These are phyloP conservation scores for Heliconius melpomene DNA, from an alignment of 1,140 invertebrate genomes.

Conservation along the genomic window DNA sequence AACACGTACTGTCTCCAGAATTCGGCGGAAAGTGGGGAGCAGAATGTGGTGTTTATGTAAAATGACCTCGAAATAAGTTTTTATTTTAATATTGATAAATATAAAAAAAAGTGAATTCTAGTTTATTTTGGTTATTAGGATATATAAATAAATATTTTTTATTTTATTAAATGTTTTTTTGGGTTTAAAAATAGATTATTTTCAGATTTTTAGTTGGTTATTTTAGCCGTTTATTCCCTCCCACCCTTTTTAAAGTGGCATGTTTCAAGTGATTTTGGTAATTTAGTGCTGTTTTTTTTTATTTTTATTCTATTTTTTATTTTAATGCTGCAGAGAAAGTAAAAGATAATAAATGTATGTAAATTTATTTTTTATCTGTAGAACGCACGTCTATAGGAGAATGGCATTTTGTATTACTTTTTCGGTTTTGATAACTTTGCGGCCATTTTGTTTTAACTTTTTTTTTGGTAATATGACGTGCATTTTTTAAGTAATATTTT, in stretches of 20 bases:
- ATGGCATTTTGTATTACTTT: conserved; percentile 54
- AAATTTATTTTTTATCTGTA: conserved; percentile 38
- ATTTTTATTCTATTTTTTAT: conserved; percentile 38
- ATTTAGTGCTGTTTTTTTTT: conserved; percentile 37
- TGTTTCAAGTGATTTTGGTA: conserved; percentile 40
- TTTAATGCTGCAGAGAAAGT: conserved; percentile 73
- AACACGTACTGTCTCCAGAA: too few relatives aligned
- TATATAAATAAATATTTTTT: neutral
- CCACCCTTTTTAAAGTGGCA: conserved; percentile 48
- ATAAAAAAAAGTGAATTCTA: too few relatives aligned
- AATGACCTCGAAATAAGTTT: too few relatives aligned
- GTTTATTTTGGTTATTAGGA: too few relatives aligned
- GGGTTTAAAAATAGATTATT: conserved; percentile 42
- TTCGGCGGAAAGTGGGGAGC: too few relatives aligned
- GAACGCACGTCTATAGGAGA: conserved; percentile 49
- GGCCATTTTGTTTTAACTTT: neutral
- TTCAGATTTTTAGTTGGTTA: conserved; percentile 57
- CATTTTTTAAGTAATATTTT: conserved; percentile 28
- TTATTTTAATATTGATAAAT: too few relatives aligned
- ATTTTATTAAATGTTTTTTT: neutral
- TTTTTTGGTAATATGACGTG: conserved; percentile 25
- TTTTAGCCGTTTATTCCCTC: conserved; percentile 37
- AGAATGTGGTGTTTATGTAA: too few relatives aligned
- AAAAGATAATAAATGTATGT: conserved; percentile 62
- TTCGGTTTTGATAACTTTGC: conserved; percentile 18